These are phyloP conservation scores for Corythornis madagascariensis DNA, from an alignment of 2,113 vertebrate genomes.

Conservation along the genomic window DNA sequence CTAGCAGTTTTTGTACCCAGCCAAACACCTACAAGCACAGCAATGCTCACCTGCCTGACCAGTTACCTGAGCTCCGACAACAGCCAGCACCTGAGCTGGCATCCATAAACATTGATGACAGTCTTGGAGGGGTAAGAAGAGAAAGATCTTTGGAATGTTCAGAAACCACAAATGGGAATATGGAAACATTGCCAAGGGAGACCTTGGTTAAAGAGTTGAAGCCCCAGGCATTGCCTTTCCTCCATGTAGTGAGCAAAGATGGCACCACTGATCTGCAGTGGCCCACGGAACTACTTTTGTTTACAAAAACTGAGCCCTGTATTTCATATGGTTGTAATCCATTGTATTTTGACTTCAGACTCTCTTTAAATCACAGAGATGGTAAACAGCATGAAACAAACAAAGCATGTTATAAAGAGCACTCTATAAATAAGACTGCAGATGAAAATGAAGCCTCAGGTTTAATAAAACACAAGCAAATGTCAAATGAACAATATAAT, in stretches of 20 bases:
- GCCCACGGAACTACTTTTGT: constrained; percentile 88
- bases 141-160: constrained; percentile 25
- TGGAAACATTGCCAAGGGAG: constrained; percentile 15
- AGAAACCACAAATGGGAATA: constrained; percentile 1
- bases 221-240: constrained; percentile 72
- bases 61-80: constrained; percentile 31
- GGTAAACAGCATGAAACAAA: constrained; percentile 49
- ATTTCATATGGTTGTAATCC: constrained; percentile 95
- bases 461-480: constrained; percentile 71
- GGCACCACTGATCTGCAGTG: constrained; percentile 85
- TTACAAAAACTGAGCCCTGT: constrained; percentile 89
- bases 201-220: constrained; percentile 34
- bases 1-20: constrained; percentile 14
- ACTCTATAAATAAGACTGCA: constrained; percentile 41
- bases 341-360: constrained; percentile 81
- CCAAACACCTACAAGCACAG: constrained; percentile 44
- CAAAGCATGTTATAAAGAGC: constrained; percentile 29
- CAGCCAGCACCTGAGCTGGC: constrained; percentile 4
- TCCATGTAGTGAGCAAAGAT: constrained; percentile 87
- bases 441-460: constrained; percentile 65
- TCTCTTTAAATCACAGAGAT: constrained; percentile 70
- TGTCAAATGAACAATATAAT: constrained; percentile 75
- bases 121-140: not conserved
- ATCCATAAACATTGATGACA: not conserved
- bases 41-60: constrained; percentile 36